Percentiles rank a stretch among this genome's conserved stretches.
These are phyloP conservation scores for Anabas testudineus DNA, from an alignment of 2,797 vertebrate genomes.

Conservation along the genomic window DNA sequence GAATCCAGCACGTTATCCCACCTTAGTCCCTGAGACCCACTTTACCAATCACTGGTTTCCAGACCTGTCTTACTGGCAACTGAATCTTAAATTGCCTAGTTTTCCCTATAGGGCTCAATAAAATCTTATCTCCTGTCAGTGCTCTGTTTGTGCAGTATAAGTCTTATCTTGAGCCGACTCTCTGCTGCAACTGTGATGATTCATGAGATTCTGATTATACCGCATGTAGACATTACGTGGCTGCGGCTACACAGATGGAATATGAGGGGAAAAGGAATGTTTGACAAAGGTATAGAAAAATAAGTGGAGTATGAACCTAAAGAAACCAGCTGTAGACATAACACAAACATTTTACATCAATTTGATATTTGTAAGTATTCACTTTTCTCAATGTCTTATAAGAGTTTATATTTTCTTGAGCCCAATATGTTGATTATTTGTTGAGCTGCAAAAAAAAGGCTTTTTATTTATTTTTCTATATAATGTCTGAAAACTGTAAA, in stretches of 20 bases:
- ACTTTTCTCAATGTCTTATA: no score
- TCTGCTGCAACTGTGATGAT: conserved; percentile 31
- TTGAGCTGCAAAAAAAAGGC: no score
- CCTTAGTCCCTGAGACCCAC: no score
- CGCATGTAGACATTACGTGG: conserved; percentile 20
- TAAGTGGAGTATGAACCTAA: not conserved
- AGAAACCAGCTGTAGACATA: no score
- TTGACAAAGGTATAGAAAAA: not conserved
- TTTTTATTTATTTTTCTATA: no score
- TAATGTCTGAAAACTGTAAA: no score
- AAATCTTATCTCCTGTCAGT: conserved; percentile 12
- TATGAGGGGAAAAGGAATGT: not conserved
- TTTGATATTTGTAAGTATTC: no score
- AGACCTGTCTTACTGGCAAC: accelerated
- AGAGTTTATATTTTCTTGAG: no score
- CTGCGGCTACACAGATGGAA: conserved; percentile 5
- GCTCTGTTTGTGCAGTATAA: conserved; percentile 11
- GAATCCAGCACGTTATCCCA: no score
- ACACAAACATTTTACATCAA: no score
- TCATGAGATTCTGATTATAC: conserved; percentile 47
- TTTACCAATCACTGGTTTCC: not conserved
- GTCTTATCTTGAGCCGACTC: conserved; percentile 39
- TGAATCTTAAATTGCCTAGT: not conserved
- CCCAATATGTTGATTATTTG: no score
- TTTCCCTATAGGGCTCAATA: conserved; percentile 40